Percentiles rank a stretch among this genome's conserved stretches.
phyloP scores from a whole-genome alignment of 2,888 invertebrate species.

The Mesoligia furuncula region DNA sequence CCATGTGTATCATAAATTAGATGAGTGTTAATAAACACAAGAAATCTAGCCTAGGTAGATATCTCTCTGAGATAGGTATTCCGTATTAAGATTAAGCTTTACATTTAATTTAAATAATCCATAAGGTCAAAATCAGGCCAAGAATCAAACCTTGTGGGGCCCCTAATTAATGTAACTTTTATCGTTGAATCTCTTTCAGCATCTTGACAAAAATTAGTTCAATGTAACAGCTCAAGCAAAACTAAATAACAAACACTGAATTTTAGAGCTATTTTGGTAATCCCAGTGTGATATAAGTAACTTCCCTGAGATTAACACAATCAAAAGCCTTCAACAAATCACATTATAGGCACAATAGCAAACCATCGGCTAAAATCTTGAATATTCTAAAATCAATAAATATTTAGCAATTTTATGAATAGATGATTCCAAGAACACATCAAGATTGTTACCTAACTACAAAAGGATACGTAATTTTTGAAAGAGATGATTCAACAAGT shows the following conservation, averaged over 20 bases:
- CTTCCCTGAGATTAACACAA: neutral
- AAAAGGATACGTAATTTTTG: neutral
- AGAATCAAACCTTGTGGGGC: slow-evolving; percentile 26
- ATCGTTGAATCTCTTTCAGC: neutral
- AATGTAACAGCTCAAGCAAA: neutral
- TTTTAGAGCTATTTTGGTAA: neutral
- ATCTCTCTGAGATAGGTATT: neutral
- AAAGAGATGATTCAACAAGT: slow-evolving; percentile 20
- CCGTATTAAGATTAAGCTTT: neutral
- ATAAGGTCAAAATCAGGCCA: neutral
- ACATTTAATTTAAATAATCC: neutral
- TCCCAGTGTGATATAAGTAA: neutral
- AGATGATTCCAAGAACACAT: neutral
- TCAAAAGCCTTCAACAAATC: slow-evolving; percentile 31
- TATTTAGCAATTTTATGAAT: neutral
- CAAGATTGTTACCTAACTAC: slow-evolving; percentile 3
- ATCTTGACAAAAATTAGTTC: neutral
- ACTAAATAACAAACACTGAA: neutral
- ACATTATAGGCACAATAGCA: neutral
- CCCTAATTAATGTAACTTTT: neutral
- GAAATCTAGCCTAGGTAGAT: neutral
- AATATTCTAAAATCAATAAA: neutral
- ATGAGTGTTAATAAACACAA: neutral
- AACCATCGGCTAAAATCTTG: neutral
- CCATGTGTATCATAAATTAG: neutral